These are phyloP conservation scores for Cyanoramphus novaezelandiae DNA, from an alignment of 2,113 vertebrate genomes.

Conservation along the genomic window DNA sequence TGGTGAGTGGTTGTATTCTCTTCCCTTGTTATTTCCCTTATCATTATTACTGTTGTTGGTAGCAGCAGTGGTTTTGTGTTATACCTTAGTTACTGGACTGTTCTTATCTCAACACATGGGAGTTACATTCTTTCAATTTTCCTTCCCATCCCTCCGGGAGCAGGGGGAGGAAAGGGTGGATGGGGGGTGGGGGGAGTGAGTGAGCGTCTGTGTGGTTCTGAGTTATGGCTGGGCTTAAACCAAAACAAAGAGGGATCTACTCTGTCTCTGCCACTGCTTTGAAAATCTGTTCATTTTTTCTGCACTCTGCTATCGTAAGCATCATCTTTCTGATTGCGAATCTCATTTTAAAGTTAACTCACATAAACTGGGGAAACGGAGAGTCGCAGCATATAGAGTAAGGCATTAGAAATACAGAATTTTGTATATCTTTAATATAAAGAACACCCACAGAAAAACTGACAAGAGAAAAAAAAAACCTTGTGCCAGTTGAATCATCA, in stretches of 20 bases:
- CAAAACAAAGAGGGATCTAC: background rate
- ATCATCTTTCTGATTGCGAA: background rate
- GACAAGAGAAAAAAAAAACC: background rate
- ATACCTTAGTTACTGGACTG: no score
- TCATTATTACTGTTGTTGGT: no score
- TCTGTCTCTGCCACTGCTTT: background rate
- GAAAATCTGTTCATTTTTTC: slow-evolving; percentile 11
- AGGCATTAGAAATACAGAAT: background rate
- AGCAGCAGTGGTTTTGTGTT: no score
- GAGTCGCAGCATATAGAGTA: background rate
- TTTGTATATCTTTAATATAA: background rate
- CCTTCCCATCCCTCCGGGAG: no score
- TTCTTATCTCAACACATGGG: no score
- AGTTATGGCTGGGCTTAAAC: no score
- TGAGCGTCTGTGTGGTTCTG: no score
- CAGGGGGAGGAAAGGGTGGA: no score
- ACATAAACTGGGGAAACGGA: background rate
- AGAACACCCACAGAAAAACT: background rate
- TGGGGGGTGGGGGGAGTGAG: no score
- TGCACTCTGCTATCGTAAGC: background rate
- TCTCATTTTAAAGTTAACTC: background rate
- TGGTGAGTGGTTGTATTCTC: no score
- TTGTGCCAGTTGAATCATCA: fast-evolving
- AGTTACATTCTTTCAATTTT: no score
- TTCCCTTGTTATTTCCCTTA: no score